Evolutionary conservation across 2,797 vertebrate genomes (phyloP), one percentile per base, ranked within the genome.

Genomic region (Mionectes olivaceus): DNA sequence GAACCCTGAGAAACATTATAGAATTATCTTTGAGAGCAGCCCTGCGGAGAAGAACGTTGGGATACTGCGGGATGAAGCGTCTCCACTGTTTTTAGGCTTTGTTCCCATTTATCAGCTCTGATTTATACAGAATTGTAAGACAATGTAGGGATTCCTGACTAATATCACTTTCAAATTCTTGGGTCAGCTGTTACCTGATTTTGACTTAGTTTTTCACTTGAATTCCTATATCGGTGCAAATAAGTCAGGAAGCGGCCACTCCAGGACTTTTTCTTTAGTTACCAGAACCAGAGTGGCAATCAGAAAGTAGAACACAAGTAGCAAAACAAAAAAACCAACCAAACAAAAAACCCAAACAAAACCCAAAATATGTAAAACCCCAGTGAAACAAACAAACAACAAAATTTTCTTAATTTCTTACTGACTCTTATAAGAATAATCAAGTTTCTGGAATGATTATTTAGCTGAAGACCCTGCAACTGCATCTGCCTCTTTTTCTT

Each of bases 341-440:
- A 46, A 35, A 35, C 5, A 41, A 18, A 25, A 32, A 18, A 9
- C 32, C 12, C 22, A 50, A 50, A 50, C 27, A 28, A 50, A 35
- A 2, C 3, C 28, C 28, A 60, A 57, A 60, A 32, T 13, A 24
- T 27, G 23, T 2, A 18, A 56, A 60, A 50, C 52, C 19, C 30
- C 7, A 35, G 30, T 78, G 27, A 63, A 30, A 32, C 33, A 5
- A 37, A 37, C 4, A 43, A 17, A 27, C 0, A 3, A 10, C 1
- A 65, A 73, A 21, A 30, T 19, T n/a, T 35, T 75, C 39, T 57
- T 35, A 23, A 9, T 56, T 61, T 80, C 50, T 76, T 59, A 56
- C 23, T 35, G 24, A 81, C 4, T 39, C 2, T 77, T 4, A 13
- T 37, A 56, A 76, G 18, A 56, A 10, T 19, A 80, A 43, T 43